These are phyloP conservation scores for Lithobates pipiens DNA, from an alignment of 2,797 vertebrate species.

Conservation along the genomic window DNA sequence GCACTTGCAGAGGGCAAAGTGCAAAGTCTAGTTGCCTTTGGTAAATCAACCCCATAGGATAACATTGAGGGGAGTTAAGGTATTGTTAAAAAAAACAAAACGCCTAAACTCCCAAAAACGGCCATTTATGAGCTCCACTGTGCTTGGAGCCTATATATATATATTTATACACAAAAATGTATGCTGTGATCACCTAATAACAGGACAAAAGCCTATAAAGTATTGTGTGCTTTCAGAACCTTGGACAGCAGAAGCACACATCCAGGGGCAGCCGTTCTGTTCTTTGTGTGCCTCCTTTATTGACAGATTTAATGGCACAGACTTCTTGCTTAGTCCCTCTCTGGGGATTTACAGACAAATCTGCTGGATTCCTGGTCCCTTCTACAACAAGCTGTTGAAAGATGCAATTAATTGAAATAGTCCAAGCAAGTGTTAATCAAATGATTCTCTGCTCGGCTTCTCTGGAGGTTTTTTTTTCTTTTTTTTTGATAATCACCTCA, in stretches of 20 bases:
- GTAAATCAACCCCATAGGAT: too few relatives aligned
- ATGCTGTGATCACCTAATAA: too few relatives aligned
- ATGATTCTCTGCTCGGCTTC: background rate
- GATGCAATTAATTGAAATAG: background rate
- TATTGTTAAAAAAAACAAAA: too few relatives aligned
- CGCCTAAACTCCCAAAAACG: too few relatives aligned
- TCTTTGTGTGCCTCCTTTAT: background rate
- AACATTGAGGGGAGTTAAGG: too few relatives aligned
- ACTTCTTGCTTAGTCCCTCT: background rate
- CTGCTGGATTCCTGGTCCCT: background rate
- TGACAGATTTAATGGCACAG: background rate
- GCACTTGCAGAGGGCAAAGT: too few relatives aligned
- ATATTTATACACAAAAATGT: too few relatives aligned
- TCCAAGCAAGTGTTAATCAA: background rate
- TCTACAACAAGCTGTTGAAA: background rate
- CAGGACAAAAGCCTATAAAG: too few relatives aligned
- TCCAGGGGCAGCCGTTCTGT: background rate
- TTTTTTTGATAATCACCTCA: background rate
- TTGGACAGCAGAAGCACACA: slow-evolving; percentile 63
- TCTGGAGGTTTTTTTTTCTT: background rate
- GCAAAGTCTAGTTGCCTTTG: too few relatives aligned
- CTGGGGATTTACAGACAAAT: background rate
- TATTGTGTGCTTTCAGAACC: slow-evolving; percentile 67
- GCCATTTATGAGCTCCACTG: too few relatives aligned
- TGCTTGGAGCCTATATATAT: too few relatives aligned